Base-by-base conservation (phyloP, 2,797 vertebrate species). In the Anguilla anguilla region DNA sequence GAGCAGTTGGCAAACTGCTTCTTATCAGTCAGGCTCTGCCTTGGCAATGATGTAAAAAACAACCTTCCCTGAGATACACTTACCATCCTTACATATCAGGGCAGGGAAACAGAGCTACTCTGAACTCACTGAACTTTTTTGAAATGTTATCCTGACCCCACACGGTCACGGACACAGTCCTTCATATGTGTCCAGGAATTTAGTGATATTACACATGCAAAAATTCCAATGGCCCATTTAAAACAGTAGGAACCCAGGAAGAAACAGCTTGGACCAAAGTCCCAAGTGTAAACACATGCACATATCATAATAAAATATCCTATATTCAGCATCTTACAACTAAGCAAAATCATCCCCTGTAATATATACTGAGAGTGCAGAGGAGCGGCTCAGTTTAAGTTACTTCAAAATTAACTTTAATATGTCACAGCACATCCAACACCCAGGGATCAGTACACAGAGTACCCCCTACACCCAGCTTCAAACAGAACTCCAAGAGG, bases 1-100 rank as follows among this genome's bases (percentile, higher is more conserved):
- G 43, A 81, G 77, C 77, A 81, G 77, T 51, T 46, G 77, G 77
- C 43, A 81, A 81, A 81, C 49, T 39, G 72, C 35, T 77, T 77
- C 77, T 81, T 46, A 81, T 81, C 77, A n/a, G 77, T 25, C 19
- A 46, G 77, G 43, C 77, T 6, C 77, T 77, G 72, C 72, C 31
- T 19, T 39, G 35, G 72, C 72, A 77, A 17, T 39, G 72, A 77
- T 35, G 31, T 77, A n/a, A 25, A 43, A 77, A 43, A 46, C 43
- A 49, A 81, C 22, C 15, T 46, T 81, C 77, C 25, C 77, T 6
- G 77, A 49, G 19, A 49, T 81, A n/a, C 77, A 49, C 19, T 10
- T 46, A 19, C 25, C 2, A 46, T 81, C 77, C n/a, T 46, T 5
- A 51, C 35, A 19, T 79, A 79, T 74, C 69, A 19, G 25, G 25